phyloP scores from a whole-genome alignment of 2,888 invertebrate genomes.

The Ryuthela nishihirai region DNA sequence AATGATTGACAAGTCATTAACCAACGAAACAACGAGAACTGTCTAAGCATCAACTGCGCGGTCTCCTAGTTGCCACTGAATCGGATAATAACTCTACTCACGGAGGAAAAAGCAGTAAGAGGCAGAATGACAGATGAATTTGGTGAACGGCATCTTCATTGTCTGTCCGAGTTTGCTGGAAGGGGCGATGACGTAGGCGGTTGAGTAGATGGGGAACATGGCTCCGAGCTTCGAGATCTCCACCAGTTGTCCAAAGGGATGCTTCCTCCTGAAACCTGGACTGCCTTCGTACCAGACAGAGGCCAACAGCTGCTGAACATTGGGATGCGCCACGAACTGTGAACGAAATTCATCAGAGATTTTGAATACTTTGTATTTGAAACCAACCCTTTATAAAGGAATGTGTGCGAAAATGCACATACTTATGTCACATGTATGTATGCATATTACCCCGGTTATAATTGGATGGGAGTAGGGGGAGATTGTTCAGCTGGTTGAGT shows the following conservation, averaged over 20 bases:
- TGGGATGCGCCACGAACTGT: slow-evolving; percentile 93
- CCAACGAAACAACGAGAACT: too few species aligned
- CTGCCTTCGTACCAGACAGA: slow-evolving; percentile 62
- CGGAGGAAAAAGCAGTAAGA: slow-evolving; percentile 55
- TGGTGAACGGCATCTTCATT: slow-evolving; percentile 56
- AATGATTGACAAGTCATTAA: too few species aligned
- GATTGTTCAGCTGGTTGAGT: too few species aligned
- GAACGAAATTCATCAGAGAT: too few species aligned
- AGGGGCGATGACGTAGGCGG: slow-evolving; percentile 54
- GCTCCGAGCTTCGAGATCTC: slow-evolving; percentile 51
- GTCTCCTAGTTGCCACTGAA: too few species aligned
- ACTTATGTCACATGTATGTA: too few species aligned
- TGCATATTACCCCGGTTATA: too few species aligned
- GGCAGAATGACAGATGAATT: slow-evolving; percentile 55
- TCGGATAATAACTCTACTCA: slow-evolving; percentile 45
- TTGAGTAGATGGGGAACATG: slow-evolving; percentile 53
- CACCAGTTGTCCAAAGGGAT: slow-evolving; percentile 51
- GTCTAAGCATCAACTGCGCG: too few species aligned
- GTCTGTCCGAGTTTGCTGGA: slow-evolving; percentile 51
- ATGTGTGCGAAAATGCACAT: too few species aligned
- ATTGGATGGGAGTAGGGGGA: too few species aligned
- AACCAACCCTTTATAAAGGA: too few species aligned
- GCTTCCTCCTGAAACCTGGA: slow-evolving; percentile 54
- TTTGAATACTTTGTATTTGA: too few species aligned
- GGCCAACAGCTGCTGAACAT: slow-evolving; percentile 90